A percentile compares a stretch with the other conserved stretches of the same genome.
These are phyloP conservation scores for Notolabrus celidotus DNA, from an alignment of 2,797 vertebrate species.

Conservation along the genomic window DNA sequence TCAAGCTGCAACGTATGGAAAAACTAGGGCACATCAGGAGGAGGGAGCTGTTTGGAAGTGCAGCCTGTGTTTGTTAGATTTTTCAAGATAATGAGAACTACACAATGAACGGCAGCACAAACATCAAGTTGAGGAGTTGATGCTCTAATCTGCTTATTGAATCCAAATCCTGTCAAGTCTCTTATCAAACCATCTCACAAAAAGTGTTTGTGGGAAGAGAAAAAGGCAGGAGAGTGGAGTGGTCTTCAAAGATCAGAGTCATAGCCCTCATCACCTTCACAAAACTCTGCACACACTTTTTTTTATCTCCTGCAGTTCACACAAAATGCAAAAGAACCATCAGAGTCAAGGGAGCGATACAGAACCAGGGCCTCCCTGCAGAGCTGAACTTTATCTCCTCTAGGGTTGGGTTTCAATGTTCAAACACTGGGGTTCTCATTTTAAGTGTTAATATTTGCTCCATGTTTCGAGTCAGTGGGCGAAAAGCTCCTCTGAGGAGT, in stretches of 20 bases:
- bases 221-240: background rate
- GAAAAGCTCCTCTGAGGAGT: too few relatives aligned
- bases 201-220: background rate
- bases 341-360: conserved; percentile 11
- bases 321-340: conserved; percentile 24
- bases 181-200: background rate
- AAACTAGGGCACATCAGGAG: conserved; percentile 51
- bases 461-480: background rate
- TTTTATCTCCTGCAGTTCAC: conserved; percentile 28
- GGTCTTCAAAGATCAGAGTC: conserved; percentile 1
- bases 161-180: conserved; percentile 21
- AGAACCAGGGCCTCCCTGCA: background rate
- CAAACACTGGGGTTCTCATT: background rate
- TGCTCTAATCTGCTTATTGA: conserved; percentile 19
- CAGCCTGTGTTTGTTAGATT: conserved; percentile 38
- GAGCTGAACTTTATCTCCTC: conserved; percentile 20
- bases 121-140: conserved; percentile 18
- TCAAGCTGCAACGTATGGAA: conserved; percentile 53
- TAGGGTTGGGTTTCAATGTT: background rate
- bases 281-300: conserved; percentile 22
- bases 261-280: conserved; percentile 5
- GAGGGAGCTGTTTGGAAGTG: conserved; percentile 37
- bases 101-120: conserved; percentile 1
- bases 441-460: background rate
- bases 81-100: conserved; percentile 53